Base-by-base conservation (phyloP, 2,888 invertebrate genomes). In the Tiliacea aurago region DNA sequence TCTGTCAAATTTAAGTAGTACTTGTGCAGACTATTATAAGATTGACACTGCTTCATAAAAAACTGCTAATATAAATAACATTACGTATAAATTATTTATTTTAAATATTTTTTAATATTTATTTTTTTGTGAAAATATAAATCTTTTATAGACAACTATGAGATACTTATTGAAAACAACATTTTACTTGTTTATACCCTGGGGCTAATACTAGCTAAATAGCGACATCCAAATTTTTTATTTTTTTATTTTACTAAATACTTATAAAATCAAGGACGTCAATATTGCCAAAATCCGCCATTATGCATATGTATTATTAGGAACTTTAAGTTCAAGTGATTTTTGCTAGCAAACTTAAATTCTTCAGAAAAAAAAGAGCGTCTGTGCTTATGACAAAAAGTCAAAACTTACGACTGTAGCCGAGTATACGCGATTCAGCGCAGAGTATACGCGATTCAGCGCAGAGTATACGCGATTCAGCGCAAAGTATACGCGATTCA, bases 81-180 rank as follows among this genome's bases (percentile, higher is more conserved):
- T 41, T 47, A 28, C 20, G 20, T 28, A 7, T 47, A 4, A 28
- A 18, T 10, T 49, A 61, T 65, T 33, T 59, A 73, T 68, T 56
- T 49, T 15, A 20, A 41, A 37, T 13, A 5, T 62, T 62, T 55
- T 49, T 55, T 47, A 20, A 43, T 23, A 5, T 18, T 2, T 23
- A 0, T 6, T 63, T 61, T 65, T 53, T 51, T 65, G 53, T 68
- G 41, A 76, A 76, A 76, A 76, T 76, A 76, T 64, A 61, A 59
- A 69, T 69, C 58, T 64, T 45, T 75, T n/a, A 37, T 45, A 69
- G 23, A 20, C 23, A 58, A 18, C 58, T 75, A 61, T 53, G 28
- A 76, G 69, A 61, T 77, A 77, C 76, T 51, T 65, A 61, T 45
- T 61, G 7, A 45, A 53, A 15, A 69, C 41, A 69, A 76, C 6